Evolutionary conservation across 2,888 invertebrate species (phyloP), one percentile per base, ranked within the genome.

Genomic region (Conchocele bisecta): DNA sequence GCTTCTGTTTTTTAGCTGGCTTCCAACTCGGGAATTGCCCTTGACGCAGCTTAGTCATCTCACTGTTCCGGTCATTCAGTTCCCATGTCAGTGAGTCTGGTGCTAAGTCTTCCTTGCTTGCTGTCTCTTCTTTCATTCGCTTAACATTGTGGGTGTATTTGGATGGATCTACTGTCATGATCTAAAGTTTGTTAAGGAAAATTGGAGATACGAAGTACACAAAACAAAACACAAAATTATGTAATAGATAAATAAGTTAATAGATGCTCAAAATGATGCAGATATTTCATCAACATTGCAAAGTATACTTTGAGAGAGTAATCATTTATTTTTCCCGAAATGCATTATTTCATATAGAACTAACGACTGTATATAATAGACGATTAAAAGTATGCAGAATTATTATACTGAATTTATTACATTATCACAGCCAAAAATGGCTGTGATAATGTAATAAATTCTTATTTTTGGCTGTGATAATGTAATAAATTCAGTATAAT

Each of bases 101-200:
- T 3, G 63, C 57, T 0, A 64, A 42, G n/a, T 29, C 46, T 6
- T 37, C 51, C 17, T 26, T 26, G 22, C 74, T 63, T 7, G 24
- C 31, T 20, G 9, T 26, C 13, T 44, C 35, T 20, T 69, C 75
- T 51, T 84, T 84, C 15, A 89, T 69, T 56, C 66, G 81, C 64
- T 82, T 87, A 7, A 86, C 50, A 41, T 84, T 81, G 58, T 89
- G 88, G n/a, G 83, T 81, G 41, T 74, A 82, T 63, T 87, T 87
- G 24, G 87, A 87, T n/a, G 89, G 89, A 56, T 88, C 88, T 22
- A 84, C 72, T 60, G 74, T 83, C 31, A 83, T 29, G n/a, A 81
- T 56, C 74, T 86, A 48, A 11, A 35, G 50, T 17, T 29, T 50
- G 65, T 60, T 70, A 59, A 70, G 65, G 63, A 46, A 64, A 56